Percentiles rank a stretch among this genome's conserved stretches.
phyloP scores from a whole-genome alignment of 2,797 vertebrate species.

The Myotis vivesi region DNA sequence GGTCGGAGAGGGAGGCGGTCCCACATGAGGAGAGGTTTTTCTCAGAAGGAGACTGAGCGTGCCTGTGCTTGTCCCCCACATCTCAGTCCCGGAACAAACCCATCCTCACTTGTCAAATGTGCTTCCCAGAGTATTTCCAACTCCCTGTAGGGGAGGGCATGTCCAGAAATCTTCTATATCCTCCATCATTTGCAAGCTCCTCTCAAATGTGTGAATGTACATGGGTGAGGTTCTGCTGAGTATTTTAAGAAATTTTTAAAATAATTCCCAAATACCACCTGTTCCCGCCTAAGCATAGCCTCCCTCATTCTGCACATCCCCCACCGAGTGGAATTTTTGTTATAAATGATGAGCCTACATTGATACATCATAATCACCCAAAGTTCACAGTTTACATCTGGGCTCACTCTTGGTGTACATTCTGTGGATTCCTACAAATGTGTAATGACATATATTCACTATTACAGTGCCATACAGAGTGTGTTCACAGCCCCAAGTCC shows the following conservation, averaged over 20 bases:
- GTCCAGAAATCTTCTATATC: neutral
- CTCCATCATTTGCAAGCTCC: neutral
- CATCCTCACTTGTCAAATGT: neutral
- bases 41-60: neutral
- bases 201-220: neutral
- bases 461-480: neutral
- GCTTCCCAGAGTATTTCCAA: neutral
- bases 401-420: neutral
- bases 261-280: neutral
- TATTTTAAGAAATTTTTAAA: neutral
- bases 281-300: too few species aligned
- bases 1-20: fast-evolving
- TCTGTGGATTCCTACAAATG: neutral
- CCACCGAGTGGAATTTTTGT: neutral
- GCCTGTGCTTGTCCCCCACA: too few species aligned
- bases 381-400: too few species aligned
- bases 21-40: neutral
- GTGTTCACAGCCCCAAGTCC: neutral
- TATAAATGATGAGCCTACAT: neutral
- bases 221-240: neutral
- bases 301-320: neutral
- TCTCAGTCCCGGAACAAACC: neutral
- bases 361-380: neutral
- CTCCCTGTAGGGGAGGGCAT: neutral
- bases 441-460: neutral